phyloP scores from a whole-genome alignment of 1,140 invertebrate species.

The Zophobas morio region DNA sequence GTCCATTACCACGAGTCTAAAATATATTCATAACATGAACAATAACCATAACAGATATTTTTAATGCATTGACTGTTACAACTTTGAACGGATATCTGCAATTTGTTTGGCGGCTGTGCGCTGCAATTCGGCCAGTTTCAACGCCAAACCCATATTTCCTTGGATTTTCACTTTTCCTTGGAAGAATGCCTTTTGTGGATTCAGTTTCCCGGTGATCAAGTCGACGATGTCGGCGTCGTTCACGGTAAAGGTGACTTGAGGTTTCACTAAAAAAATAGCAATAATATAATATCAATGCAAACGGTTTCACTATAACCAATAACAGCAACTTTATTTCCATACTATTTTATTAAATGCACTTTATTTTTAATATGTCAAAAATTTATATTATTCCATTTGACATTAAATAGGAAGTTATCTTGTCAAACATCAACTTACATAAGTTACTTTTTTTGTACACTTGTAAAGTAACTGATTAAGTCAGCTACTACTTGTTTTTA shows the following conservation, averaged over 20 bases:
- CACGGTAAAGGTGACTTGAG: slow-evolving; percentile 93
- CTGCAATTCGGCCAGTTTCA: slow-evolving; percentile 93
- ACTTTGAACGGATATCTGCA: slow-evolving; percentile 80
- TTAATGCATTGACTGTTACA: slow-evolving; percentile 70
- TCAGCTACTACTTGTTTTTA: not conserved
- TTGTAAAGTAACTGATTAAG: too few species aligned
- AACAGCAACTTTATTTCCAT: too few species aligned
- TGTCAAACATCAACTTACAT: too few species aligned
- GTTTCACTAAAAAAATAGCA: slow-evolving; percentile 76
- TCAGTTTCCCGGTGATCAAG: slow-evolving; percentile 90
- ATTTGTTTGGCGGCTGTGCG: slow-evolving; percentile 80
- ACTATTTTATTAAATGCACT: too few species aligned
- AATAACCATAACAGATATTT: slow-evolving; percentile 22
- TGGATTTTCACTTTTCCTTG: slow-evolving; percentile 96
- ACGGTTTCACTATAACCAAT: too few species aligned
- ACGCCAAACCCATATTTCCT: slow-evolving; percentile 96
- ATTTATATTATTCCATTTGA: too few species aligned
- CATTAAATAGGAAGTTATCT: too few species aligned
- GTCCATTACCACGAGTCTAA: slow-evolving; percentile 24
- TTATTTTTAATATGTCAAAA: too few species aligned
- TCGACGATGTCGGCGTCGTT: slow-evolving; percentile 89
- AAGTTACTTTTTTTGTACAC: too few species aligned
- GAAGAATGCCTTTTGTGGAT: slow-evolving; percentile 98
- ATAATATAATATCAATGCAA: not conserved
- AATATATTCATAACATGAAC: slow-evolving; percentile 10